Conservation (phyloP, 2,888 invertebrate genomes). For the Allygus modestus region DNA sequence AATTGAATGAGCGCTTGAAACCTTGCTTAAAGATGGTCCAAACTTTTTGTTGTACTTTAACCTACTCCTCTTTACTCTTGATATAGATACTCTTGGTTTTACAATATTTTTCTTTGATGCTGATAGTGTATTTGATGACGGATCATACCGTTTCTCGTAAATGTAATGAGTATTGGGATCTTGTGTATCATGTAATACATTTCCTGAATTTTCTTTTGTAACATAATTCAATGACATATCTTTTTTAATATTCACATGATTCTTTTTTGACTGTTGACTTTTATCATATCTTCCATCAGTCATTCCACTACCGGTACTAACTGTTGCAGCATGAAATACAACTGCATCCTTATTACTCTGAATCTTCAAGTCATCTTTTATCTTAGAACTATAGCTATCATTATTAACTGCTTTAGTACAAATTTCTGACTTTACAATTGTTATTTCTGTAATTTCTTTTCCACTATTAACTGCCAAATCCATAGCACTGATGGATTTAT, state of each 20-base stretch:
- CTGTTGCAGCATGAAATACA: background rate
- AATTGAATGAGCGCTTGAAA: slow-evolving; percentile 7
- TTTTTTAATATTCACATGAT: background rate
- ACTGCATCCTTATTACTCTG: background rate
- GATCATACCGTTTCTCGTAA: background rate
- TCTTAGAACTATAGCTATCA: background rate
- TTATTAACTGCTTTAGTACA: background rate
- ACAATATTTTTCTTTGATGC: background rate
- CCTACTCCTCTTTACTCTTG: background rate
- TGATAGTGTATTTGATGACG: background rate
- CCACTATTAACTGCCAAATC: background rate
- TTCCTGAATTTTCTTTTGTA: background rate
- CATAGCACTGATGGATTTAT: background rate
- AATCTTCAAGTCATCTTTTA: background rate
- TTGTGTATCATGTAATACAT: background rate
- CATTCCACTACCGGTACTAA: background rate
- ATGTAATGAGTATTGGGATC: background rate
- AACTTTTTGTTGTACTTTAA: slow-evolving; percentile 12
- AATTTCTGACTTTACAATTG: background rate
- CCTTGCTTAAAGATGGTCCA: background rate
- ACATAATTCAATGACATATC: background rate
- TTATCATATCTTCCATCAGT: background rate
- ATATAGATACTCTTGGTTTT: background rate
- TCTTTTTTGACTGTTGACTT: background rate
- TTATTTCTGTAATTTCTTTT: background rate